Conservation (phyloP, 2,113 vertebrate genomes). For the Chaenogobius annularis region DNA sequence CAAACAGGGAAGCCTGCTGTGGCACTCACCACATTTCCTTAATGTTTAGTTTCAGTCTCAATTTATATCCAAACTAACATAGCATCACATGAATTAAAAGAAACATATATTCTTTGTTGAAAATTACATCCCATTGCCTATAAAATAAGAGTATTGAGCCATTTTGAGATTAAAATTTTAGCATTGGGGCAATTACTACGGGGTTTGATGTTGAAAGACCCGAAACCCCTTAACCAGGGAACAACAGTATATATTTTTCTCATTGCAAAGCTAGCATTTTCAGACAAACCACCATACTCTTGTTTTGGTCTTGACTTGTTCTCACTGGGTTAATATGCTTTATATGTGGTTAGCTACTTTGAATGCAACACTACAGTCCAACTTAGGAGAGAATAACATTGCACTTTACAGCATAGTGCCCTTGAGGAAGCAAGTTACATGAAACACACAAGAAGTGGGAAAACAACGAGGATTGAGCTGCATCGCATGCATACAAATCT, state of each 20-base stretch:
- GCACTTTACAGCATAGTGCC: neutral
- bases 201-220: too few species aligned
- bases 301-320: neutral
- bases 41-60: too few species aligned
- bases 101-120: too few species aligned
- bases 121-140: too few species aligned
- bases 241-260: neutral
- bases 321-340: neutral
- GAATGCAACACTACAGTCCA: neutral
- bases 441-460: constrained; percentile 14
- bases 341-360: neutral
- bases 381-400: constrained; percentile 12
- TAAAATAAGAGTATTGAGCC: too few species aligned
- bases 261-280: neutral
- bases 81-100: too few species aligned
- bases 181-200: too few species aligned
- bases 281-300: neutral
- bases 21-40: too few species aligned
- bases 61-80: too few species aligned
- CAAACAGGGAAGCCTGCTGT: too few species aligned
- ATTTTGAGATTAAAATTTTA: too few species aligned
- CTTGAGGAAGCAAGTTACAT: constrained; percentile 1
- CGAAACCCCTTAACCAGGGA: too few species aligned
- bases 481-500: neutral
- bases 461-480: constrained; percentile 1